Conservation (phyloP, 2,797 vertebrate genomes). For the Moxostoma hubbsi region DNA sequence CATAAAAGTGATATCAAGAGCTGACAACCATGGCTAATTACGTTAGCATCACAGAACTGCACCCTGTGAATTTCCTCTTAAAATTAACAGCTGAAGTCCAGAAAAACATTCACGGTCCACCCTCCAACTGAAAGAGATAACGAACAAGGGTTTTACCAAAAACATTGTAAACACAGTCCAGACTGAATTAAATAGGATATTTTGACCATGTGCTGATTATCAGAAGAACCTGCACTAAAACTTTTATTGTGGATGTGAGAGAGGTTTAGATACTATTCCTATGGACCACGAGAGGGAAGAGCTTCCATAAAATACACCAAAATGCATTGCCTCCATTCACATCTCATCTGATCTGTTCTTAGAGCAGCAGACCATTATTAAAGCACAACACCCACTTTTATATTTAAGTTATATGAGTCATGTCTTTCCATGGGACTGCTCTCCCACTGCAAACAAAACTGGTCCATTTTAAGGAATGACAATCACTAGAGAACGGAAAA, state of each 20-base stretch:
- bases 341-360: neutral
- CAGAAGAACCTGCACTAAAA: no score
- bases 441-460: conserved; percentile 23
- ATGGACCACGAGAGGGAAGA: neutral
- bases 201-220: no score
- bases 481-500: conserved; percentile 5
- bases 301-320: neutral
- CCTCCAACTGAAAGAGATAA: no score
- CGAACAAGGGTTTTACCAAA: no score
- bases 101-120: no score
- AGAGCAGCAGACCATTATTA: conserved; percentile 15
- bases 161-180: no score
- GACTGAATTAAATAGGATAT: no score
- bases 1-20: neutral
- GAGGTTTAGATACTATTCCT: neutral
- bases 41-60: no score
- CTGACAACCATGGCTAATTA: no score
- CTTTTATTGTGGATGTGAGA: neutral
- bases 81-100: no score
- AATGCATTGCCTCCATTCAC: conserved; percentile 6
- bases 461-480: conserved; percentile 10
- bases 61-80: no score
- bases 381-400: conserved; percentile 26
- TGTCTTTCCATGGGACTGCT: conserved; percentile 23
- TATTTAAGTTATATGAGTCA: conserved; percentile 37